Percentiles rank a stretch among this genome's conserved stretches.
Evolutionary conservation across 2,888 invertebrate species (phyloP).

Genomic region (Morinoia aosen): DNA sequence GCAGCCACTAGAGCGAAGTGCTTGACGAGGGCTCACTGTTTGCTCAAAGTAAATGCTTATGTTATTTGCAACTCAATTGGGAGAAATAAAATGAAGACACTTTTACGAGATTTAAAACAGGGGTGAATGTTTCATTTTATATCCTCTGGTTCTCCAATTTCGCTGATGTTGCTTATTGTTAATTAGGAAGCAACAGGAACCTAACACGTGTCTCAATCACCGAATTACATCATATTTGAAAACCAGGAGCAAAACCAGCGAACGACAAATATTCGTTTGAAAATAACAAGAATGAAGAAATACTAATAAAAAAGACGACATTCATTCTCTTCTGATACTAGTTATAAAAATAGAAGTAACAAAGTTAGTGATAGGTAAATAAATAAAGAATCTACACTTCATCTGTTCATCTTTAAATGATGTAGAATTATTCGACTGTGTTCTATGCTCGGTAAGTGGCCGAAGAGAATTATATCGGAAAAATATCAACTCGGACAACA

Average conservation of each 20-base stretch:
- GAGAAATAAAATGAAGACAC: background rate
- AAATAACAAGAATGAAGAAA: background rate
- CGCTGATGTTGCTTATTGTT: too few relatives aligned
- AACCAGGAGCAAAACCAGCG: too few relatives aligned
- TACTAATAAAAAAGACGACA: background rate
- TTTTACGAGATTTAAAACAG: background rate
- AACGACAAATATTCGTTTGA: too few relatives aligned
- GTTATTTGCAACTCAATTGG: background rate
- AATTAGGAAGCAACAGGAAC: too few relatives aligned
- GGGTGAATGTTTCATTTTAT: background rate
- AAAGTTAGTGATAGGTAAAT: background rate
- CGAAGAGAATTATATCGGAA: too few relatives aligned
- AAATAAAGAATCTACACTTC: too few relatives aligned
- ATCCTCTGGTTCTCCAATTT: background rate
- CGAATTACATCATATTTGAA: too few relatives aligned
- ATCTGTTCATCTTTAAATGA: too few relatives aligned
- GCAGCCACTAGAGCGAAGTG: background rate
- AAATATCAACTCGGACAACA: too few relatives aligned
- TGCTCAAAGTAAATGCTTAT: background rate
- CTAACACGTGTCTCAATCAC: too few relatives aligned
- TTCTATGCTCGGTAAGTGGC: too few relatives aligned
- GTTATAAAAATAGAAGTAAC: background rate
- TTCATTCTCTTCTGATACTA: background rate
- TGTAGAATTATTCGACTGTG: too few relatives aligned
- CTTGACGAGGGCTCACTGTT: background rate